Conservation (phyloP, 1,140 invertebrate genomes). For the Cecropterus lyciades region DNA sequence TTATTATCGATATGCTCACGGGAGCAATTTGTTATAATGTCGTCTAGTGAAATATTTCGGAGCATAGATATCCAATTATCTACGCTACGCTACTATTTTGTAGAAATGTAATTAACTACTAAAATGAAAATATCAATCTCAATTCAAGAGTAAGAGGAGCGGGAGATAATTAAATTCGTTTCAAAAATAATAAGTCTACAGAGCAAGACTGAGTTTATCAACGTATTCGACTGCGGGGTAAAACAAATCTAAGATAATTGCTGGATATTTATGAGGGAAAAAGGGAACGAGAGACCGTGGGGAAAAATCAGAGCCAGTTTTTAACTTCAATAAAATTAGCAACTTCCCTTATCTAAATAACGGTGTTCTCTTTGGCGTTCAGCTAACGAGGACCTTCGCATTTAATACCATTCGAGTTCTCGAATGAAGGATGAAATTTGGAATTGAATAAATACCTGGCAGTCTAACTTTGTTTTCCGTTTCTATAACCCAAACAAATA, state of each 20-base stretch:
- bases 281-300: slow-evolving; percentile 46
- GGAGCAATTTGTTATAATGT: no score
- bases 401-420: slow-evolving; percentile 11
- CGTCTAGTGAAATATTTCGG: neutral
- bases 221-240: slow-evolving; percentile 45
- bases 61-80: neutral
- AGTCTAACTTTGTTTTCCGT: neutral
- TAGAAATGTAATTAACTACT: neutral
- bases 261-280: slow-evolving; percentile 49
- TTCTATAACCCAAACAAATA: no score
- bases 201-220: slow-evolving; percentile 1
- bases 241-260: slow-evolving; percentile 65
- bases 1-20: no score
- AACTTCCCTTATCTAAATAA: slow-evolving; percentile 43
- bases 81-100: neutral
- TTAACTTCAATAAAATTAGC: slow-evolving; percentile 41
- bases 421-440: slow-evolving; percentile 3
- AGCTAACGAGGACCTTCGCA: slow-evolving; percentile 16
- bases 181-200: slow-evolving; percentile 17
- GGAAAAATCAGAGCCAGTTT: slow-evolving; percentile 43
- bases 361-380: slow-evolving; percentile 25
- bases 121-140: neutral
- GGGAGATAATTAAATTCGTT: slow-evolving; percentile 18
- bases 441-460: neutral
- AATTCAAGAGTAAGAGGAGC: neutral